These are phyloP conservation scores for Megaceryle alcyon DNA, from an alignment of 2,797 vertebrate species.

Conservation along the genomic window DNA sequence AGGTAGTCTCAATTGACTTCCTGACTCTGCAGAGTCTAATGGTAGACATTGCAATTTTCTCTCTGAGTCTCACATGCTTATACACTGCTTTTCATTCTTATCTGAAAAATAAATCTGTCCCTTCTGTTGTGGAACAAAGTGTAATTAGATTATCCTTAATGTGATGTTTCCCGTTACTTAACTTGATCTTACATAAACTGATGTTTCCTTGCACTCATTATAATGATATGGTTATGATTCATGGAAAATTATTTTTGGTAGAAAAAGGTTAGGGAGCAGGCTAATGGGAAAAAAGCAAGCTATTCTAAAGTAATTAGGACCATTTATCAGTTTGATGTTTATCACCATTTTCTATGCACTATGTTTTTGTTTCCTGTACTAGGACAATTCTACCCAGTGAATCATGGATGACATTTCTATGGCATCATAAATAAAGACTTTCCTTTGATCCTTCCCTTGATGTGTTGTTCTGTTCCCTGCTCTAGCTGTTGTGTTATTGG, in stretches of 20 bases:
- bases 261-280: neutral
- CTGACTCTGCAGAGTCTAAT: neutral
- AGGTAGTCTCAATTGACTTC: neutral
- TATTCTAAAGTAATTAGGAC: neutral
- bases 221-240: neutral
- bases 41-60: neutral
- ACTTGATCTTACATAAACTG: neutral
- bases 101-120: neutral
- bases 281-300: neutral
- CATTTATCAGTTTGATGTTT: neutral
- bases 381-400: neutral
- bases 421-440: neutral
- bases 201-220: neutral
- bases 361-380: neutral
- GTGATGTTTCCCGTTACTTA: neutral
- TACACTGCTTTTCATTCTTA: neutral
- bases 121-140: neutral
- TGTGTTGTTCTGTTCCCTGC: neutral
- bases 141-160: neutral
- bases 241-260: slow-evolving; percentile 4
- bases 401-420: neutral
- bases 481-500: neutral
- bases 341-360: neutral
- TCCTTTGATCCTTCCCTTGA: neutral
- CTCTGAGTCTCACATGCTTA: neutral